Base-by-base conservation (phyloP, 2,888 invertebrate genomes). In the Tachina grossa region DNA sequence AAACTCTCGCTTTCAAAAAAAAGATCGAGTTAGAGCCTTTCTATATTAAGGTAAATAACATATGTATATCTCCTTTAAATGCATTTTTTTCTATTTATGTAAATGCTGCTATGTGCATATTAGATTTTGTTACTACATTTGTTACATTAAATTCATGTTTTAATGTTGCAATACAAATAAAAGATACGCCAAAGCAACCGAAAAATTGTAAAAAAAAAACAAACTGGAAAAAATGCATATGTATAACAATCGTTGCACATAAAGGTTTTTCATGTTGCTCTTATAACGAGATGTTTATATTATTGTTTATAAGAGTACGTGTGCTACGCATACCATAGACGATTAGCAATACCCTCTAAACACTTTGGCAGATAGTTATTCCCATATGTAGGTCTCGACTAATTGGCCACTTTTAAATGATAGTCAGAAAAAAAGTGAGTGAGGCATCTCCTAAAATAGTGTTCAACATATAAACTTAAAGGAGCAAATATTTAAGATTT, bases 91-190 rank as follows among this genome's bases (percentile, higher is more conserved):
- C 6, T n/a, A 8, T 49, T 39, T 10, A 51, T 31, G 39, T 13
- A 45, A 71, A 71, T 63, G 65, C 39, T 45, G 31, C 47, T 45
- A 39, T 47, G 55, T 78, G 57, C 47, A 63, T 75, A 51, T 57
- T 75, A 80, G 22, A 47, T 66, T 61, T 61, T 53, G 45, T 76
- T 71, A 5, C 49, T 39, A 69, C 69, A 75, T 16, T 49, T 75
- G 65, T 72, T 69, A 84, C 76, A 84, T 84, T 80, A 76, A 81
- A 68, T 57, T 66, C 81, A 61, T 81, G 72, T 53, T 74, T 31
- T 31, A 43, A 65, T 9, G 55, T 63, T 79, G 0, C 59, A 59
- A 61, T 71, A 39, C 45, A 41, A 61, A 51, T 43, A 41, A 68
- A 65, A 77, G 51, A 79, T 66, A 61, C 16, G 31, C n/a, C 53